phyloP scores from a whole-genome alignment of 2,888 invertebrate genomes.

The Altica lythri region DNA sequence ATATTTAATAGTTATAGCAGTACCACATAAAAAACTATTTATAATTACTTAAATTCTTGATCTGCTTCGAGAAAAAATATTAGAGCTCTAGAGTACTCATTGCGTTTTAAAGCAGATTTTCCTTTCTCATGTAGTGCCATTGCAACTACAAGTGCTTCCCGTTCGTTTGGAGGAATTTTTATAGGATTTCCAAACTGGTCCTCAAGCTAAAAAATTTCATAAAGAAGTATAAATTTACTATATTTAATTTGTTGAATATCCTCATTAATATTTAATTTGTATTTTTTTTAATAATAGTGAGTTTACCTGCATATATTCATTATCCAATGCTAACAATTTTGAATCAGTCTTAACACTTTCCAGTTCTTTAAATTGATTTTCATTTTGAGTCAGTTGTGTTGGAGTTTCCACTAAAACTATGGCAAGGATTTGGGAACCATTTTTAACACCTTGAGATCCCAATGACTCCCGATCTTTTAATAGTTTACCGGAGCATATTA shows the following conservation, averaged over 20 bases:
- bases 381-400: conserved; percentile 50
- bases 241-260: too few relatives aligned
- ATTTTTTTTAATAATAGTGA: too few relatives aligned
- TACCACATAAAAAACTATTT: neutral
- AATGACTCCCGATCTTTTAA: conserved; percentile 61
- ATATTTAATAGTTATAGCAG: conserved; percentile 19
- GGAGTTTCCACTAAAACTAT: conserved; percentile 57
- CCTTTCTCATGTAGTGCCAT: conserved; percentile 83
- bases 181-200: conserved; percentile 79
- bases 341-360: conserved; percentile 56
- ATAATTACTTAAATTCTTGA: conserved; percentile 64
- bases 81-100: conserved; percentile 72
- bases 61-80: conserved; percentile 80
- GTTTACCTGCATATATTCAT: conserved; percentile 64
- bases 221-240: conserved; percentile 2
- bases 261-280: too few relatives aligned
- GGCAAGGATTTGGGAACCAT: conserved; percentile 72
- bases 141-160: conserved; percentile 72
- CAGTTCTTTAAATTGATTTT: conserved; percentile 50
- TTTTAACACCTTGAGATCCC: conserved; percentile 66
- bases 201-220: conserved; percentile 62
- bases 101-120: conserved; percentile 66
- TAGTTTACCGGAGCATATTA: conserved; percentile 71
- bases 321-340: conserved; percentile 58
- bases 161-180: conserved; percentile 71